Base-by-base conservation (phyloP, 2,797 vertebrate species). In the Rhynchonycteris naso region DNA sequence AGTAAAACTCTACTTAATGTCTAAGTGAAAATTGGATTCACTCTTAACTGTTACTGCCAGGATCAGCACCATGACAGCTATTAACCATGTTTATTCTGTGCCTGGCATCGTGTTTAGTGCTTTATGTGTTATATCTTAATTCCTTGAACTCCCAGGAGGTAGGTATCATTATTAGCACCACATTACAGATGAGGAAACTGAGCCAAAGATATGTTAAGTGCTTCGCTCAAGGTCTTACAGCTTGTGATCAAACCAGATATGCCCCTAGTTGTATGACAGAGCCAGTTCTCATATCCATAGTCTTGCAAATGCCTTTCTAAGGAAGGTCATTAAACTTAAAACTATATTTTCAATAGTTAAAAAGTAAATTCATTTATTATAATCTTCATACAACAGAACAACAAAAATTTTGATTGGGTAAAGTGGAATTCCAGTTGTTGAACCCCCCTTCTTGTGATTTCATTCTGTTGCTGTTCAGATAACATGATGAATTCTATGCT, bases 381-480 rank as follows among this genome's bases (percentile, higher is more conserved):
- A 75, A 12, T 59, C 52, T 84, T 82, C 18, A 18, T 80, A 50
- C n/a, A 85, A 13, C 24, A 86, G 68, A 80, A 82, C 43, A 58
- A 16, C 26, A 71, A 63, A 92, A 38, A 33, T 71, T 81, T 65
- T 81, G 58, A 66, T 61, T 61, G 61, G 82, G 61, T 83, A 71
- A 88, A 90, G 38, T 76, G 43, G 85, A 87, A 89, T 92, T 91
- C 66, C 28, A 87, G 30, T 35, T 85, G 66, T 61, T 76, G 80
- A 95, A 66, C 26, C 16, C 65, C 43, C 50, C 90, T 82, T 7
- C 56, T 78, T 71, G 68, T 91, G 80, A 52, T 59, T 93, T 84
- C 96, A 82, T 96, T 90, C 81, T 80, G 4, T 95, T 93, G 94
- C 92, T 83, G 83, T 93, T 82, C 71, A 94, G 71, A 85, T 68